Base-by-base conservation (phyloP, 2,888 invertebrate genomes). In the Rhingia rostrata region DNA sequence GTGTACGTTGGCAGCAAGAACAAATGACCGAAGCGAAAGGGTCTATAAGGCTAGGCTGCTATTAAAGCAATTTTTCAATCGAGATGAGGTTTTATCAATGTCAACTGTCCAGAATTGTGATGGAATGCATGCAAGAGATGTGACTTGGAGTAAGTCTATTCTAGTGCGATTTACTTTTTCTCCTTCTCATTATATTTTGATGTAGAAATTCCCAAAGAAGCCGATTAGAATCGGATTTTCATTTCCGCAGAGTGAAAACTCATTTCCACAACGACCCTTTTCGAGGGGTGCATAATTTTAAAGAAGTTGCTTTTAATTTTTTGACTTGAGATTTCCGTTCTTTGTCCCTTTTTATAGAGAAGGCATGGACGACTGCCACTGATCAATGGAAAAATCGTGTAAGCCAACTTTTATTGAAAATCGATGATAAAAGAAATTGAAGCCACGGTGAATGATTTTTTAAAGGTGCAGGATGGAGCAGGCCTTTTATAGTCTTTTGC, bases 401-500 rank as follows among this genome's bases (percentile, higher is more conserved):
- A 80, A 84, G 80, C 80, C 84, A 74, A 66, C 80, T 84, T 84
- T 80, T 80, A 84, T 84, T 84, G 84, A 84, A 84, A 84, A 80
- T 84, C 83, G 47, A 79, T 83, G 53, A 67, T 67, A 41, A 64
- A 79, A 73, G 51, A 32, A 67, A 56, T 2, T 22, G n/a, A 35
- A 35, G 39, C 10, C 14, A 47, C 39, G 5, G 9, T 33, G 22
- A 32, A 33, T 12, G 32, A 12, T 39, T 49, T n/a, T 10, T 39
- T 51, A 30, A 32, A 51, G 64, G n/a, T 37, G 49, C n/a, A 49
- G 12, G 10, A 33, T 35, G 10, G 9, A 9, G 14, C 7, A 30
- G 22, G 22, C 22, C 5, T 22, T 63, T 45, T 10, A 14, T 35
- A 22, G n/a, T 30, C 30, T 3, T 14, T 39, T 32, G 10, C 3